These are phyloP conservation scores for Apolygus lucorum DNA, from an alignment of 1,140 invertebrate species.

Conservation along the genomic window DNA sequence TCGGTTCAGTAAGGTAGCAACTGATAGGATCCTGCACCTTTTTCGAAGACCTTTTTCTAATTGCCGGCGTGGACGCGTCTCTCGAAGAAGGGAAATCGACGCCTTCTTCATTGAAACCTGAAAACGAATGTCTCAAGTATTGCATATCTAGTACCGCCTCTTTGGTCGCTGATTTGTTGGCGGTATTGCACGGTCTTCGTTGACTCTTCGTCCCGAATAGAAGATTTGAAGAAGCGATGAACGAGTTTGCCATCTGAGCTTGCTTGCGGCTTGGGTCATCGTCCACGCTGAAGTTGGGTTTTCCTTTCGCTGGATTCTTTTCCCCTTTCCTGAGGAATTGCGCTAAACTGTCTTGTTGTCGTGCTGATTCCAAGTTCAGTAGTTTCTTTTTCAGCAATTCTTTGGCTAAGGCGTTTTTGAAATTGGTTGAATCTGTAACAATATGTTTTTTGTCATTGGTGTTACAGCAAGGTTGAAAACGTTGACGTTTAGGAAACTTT, in stretches of 20 bases:
- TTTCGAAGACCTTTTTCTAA: neutral
- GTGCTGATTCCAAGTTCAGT: neutral
- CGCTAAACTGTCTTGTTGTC: neutral
- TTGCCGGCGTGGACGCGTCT: neutral
- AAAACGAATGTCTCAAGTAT: neutral
- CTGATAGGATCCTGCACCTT: neutral
- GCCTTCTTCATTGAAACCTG: neutral
- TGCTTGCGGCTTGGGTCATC: neutral
- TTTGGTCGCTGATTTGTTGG: neutral
- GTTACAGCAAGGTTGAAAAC: too few relatives aligned
- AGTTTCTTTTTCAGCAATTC: neutral
- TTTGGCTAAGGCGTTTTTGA: neutral
- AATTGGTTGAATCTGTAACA: neutral
- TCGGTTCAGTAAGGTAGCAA: neutral
- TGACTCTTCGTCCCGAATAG: neutral
- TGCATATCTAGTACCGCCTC: neutral
- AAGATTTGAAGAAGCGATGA: neutral
- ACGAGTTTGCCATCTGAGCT: neutral
- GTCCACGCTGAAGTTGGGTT: neutral
- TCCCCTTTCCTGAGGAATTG: neutral
- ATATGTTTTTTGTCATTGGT: too few relatives aligned
- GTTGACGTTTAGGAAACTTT: too few relatives aligned
- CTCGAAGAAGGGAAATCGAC: neutral
- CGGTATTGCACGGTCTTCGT: neutral
- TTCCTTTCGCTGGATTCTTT: neutral